These are phyloP conservation scores for Thalassaphorura encarpata DNA, from an alignment of 1,140 invertebrate species.

Conservation along the genomic window DNA sequence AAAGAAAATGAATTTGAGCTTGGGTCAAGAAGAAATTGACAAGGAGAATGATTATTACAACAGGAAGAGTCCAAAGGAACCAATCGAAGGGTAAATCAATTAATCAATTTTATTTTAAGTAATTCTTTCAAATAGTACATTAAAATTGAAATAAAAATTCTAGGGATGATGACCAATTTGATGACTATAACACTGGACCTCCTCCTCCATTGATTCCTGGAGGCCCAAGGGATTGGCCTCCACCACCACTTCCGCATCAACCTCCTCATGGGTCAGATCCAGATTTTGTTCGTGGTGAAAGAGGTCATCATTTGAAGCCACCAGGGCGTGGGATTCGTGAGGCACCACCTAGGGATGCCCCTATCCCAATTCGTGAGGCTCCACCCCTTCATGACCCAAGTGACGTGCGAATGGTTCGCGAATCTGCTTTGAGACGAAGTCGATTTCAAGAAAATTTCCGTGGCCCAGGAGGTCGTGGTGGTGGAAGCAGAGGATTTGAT, in stretches of 20 bases:
- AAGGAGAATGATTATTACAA: slow-evolving; percentile 69
- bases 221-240: slow-evolving; percentile 6
- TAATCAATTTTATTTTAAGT: background rate
- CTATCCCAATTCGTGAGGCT: slow-evolving; percentile 19
- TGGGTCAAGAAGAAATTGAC: slow-evolving; percentile 74
- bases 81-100: background rate
- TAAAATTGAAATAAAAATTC: too few species aligned
- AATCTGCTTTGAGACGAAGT: slow-evolving; percentile 16
- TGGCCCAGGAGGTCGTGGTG: slow-evolving; percentile 11
- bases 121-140: too few species aligned
- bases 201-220: too few species aligned
- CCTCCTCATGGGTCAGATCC: too few species aligned
- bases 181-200: slow-evolving; percentile 8
- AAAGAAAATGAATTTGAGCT: slow-evolving; percentile 82
- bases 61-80: slow-evolving; percentile 22
- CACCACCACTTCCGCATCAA: slow-evolving; percentile 1
- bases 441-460: slow-evolving; percentile 6
- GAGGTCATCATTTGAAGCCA: slow-evolving; percentile 18
- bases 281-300: slow-evolving; percentile 29
- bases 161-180: too few species aligned
- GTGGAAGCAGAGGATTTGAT: slow-evolving; percentile 13
- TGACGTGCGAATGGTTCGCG: too few species aligned
- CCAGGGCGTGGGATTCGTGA: too few species aligned
- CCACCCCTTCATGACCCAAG: slow-evolving; percentile 25
- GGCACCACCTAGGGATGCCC: slow-evolving; percentile 26